Conservation (phyloP, 1,140 invertebrate genomes). For the Doryteuthis pealeii region DNA sequence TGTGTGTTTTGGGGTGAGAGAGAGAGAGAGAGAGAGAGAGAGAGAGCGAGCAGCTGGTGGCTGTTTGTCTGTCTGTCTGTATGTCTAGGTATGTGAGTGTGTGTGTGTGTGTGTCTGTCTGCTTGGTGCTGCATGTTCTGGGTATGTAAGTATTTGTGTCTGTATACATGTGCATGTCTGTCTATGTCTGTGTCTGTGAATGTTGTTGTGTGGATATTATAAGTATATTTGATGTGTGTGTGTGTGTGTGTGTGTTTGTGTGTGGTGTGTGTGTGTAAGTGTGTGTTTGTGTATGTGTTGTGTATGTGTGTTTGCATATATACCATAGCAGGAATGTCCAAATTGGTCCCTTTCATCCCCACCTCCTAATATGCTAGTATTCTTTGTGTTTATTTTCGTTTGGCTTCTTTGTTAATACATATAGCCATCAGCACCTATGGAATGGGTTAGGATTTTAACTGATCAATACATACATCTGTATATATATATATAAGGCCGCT, state of each 20-base stretch:
- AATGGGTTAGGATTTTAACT: no score
- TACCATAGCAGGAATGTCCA: no score
- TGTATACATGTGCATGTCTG: not conserved
- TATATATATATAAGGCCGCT: no score
- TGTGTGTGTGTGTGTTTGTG: not conserved
- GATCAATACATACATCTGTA: no score
- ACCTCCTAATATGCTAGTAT: no score
- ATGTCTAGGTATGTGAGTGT: not conserved
- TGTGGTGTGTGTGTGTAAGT: no score
- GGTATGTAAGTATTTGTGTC: not conserved
- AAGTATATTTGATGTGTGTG: not conserved
- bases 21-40: not conserved
- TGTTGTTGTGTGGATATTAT: not conserved
- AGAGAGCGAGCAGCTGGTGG: not conserved
- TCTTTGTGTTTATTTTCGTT: no score
- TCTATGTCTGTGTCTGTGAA: not conserved
- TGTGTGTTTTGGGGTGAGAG: not conserved
- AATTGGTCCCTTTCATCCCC: no score
- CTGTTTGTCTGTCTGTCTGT: not conserved
- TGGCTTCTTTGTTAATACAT: no score
- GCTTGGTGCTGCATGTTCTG: not conserved
- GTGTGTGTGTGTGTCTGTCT: not conserved
- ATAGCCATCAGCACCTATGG: no score
- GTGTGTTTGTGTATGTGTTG: no score
- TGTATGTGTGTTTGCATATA: no score